These are phyloP conservation scores for Temnothorax curvispinosus DNA, from an alignment of 1,140 invertebrate genomes.

Conservation along the genomic window DNA sequence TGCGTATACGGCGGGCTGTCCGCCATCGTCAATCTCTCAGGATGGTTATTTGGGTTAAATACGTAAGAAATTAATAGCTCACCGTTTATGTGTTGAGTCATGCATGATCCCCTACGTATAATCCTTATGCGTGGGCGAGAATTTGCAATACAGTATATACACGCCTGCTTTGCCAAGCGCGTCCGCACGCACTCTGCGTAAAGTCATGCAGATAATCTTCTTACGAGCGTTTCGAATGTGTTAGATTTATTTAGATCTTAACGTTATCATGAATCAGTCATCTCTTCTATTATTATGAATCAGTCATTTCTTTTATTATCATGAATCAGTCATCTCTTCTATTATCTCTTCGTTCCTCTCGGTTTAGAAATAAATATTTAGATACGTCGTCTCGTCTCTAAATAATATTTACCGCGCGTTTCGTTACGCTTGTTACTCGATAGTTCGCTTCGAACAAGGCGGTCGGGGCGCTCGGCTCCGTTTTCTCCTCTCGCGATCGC, in stretches of 20 bases:
- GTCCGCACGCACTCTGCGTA: neutral
- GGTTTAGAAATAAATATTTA: neutral
- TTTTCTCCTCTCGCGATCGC: conserved; percentile 13
- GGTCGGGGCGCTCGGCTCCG: neutral
- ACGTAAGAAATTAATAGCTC: conserved; percentile 70
- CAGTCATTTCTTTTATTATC: neutral
- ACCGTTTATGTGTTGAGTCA: conserved; percentile 69
- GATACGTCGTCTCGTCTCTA: neutral
- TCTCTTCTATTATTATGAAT: neutral
- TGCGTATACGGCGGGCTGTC: neutral
- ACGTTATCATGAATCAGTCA: neutral
- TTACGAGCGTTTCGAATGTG: neutral
- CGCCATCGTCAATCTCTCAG: neutral
- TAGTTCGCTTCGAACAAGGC: neutral
- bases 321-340: neutral
- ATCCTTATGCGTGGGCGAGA: conserved; percentile 32
- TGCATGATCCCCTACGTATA: conserved; percentile 8
- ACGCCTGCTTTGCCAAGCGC: neutral
- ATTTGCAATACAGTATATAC: neutral
- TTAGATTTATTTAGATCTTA: neutral
- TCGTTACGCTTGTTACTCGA: conserved; percentile 7
- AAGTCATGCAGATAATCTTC: neutral
- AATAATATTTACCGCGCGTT: conserved; percentile 26
- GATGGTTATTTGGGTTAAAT: conserved; percentile 70
- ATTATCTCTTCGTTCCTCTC: neutral